These are phyloP conservation scores for Plebejus argus DNA, from an alignment of 2,888 invertebrate genomes.

Conservation along the genomic window DNA sequence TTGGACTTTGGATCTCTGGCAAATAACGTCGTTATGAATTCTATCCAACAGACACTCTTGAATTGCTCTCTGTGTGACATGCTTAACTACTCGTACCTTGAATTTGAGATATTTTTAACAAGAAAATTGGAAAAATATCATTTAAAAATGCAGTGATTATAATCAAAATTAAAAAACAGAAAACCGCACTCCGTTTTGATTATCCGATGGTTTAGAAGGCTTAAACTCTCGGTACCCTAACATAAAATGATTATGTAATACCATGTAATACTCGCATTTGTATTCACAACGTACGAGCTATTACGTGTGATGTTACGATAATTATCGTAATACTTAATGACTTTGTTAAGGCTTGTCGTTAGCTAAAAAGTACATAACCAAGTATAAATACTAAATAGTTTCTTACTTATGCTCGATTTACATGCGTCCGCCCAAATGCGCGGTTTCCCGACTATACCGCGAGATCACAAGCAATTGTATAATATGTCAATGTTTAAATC, in stretches of 20 bases:
- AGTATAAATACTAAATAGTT: too few species aligned
- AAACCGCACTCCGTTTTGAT: background rate
- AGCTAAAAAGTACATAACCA: too few species aligned
- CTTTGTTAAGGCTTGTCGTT: background rate
- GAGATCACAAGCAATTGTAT: too few species aligned
- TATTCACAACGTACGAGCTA: background rate
- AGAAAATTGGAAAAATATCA: too few species aligned
- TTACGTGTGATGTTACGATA: background rate
- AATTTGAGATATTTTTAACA: too few species aligned
- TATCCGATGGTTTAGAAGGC: background rate
- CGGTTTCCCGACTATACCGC: too few species aligned
- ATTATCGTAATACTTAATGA: conserved; percentile 1
- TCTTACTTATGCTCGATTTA: too few species aligned
- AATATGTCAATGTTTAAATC: too few species aligned
- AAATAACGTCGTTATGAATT: background rate
- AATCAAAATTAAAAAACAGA: background rate
- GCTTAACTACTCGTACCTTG: too few species aligned
- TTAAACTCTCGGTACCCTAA: background rate
- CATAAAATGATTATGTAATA: conserved; percentile 1
- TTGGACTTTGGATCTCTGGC: background rate
- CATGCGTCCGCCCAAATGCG: too few species aligned
- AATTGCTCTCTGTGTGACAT: too few species aligned
- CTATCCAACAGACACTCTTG: too few species aligned
- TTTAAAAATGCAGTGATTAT: background rate
- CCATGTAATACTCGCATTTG: background rate